Evolutionary conservation across 2,797 vertebrate genomes (phyloP).

Genomic region (Alauda arvensis): DNA sequence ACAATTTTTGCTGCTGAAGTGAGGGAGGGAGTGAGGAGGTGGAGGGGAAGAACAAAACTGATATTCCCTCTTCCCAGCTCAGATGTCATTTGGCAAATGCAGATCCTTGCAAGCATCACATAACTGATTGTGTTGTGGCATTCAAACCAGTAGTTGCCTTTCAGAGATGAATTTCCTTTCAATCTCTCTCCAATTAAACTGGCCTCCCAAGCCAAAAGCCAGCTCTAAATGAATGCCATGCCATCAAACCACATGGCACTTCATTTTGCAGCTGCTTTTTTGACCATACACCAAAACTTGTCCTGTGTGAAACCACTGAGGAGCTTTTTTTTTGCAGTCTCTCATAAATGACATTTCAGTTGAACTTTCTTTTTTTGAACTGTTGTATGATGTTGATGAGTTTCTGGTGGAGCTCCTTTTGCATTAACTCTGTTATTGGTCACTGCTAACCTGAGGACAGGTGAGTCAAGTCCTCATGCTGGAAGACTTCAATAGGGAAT

Average conservation of each 20-base stretch:
- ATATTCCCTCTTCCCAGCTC: background rate
- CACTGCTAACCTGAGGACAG: conserved; percentile 35
- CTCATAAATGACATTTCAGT: conserved; percentile 56
- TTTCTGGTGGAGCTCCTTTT: conserved; percentile 41
- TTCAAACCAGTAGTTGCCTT: background rate
- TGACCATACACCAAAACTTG: conserved; percentile 52
- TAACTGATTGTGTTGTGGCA: background rate
- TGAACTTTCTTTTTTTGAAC: conserved; percentile 15
- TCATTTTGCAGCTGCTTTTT: conserved; percentile 33
- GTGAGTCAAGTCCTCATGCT: conserved; percentile 23
- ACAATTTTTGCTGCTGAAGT: background rate
- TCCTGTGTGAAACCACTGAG: conserved; percentile 71
- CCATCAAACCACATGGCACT: background rate
- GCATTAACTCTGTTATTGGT: conserved; percentile 25
- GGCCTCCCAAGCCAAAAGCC: background rate
- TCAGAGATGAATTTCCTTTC: background rate
- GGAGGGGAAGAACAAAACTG: background rate
- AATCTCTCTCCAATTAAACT: background rate
- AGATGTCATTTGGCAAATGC: background rate
- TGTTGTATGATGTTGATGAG: conserved; percentile 1
- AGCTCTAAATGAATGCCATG: background rate
- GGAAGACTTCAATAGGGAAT: background rate
- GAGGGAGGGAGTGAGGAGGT: background rate
- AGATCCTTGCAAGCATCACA: background rate
- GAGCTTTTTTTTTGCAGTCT: conserved; percentile 27